Conservation (phyloP, 2,113 vertebrate species). For the Lamprotornis superbus region DNA sequence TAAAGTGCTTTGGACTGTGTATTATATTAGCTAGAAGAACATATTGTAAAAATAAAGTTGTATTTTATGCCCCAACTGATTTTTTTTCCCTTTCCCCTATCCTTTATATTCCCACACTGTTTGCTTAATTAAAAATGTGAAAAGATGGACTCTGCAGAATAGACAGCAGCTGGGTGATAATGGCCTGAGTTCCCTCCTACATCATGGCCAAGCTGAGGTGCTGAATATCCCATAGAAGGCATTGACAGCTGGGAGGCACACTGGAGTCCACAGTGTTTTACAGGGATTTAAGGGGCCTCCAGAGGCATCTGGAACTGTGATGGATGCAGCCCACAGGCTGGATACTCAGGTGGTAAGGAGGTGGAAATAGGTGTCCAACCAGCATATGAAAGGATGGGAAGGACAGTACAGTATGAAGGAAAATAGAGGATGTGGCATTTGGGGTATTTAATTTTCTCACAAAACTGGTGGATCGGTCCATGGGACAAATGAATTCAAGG, state of each 20-base stretch:
- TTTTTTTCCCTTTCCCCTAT: background rate
- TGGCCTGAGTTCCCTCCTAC: background rate
- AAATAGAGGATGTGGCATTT: background rate
- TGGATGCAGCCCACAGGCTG: background rate
- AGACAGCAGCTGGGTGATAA: background rate
- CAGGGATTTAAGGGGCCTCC: background rate
- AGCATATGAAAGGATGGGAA: background rate
- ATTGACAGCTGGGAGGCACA: background rate
- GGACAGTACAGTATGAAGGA: background rate
- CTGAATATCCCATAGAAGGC: background rate
- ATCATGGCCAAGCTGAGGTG: background rate
- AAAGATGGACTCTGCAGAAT: background rate
- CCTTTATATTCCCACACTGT: background rate
- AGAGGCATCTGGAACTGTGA: background rate
- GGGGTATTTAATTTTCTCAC: background rate
- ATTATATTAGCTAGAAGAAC: background rate
- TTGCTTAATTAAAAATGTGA: background rate
- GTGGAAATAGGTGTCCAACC: background rate
- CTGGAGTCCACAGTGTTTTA: background rate
- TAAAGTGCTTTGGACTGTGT: slow-evolving; percentile 16
- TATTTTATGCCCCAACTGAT: background rate
- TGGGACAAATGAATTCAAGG: background rate
- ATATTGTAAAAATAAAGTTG: background rate
- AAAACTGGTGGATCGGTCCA: background rate
- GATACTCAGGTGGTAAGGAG: background rate